Evolutionary conservation across 2,888 invertebrate species (phyloP), one percentile per base, ranked within the genome.

Genomic region (Diogma glabrata): DNA sequence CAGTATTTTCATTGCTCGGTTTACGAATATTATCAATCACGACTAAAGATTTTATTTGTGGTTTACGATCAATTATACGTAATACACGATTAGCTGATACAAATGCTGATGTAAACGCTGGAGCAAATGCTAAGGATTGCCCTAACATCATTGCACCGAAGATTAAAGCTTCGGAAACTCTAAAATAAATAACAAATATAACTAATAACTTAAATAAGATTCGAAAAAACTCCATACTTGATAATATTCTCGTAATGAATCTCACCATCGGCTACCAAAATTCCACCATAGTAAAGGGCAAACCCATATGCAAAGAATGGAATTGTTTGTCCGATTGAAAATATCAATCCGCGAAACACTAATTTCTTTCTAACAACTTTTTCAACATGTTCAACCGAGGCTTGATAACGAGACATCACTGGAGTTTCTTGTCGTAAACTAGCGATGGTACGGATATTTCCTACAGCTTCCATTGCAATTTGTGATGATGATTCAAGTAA

Each of bases 121-220:
- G 86, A 0, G 84, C 84, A 62, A 84, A 87, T 1, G 85, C 84
- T 10, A 86, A 67, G 1, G 85, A 82, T 60, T 86, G 85, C 0
- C 85, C 85, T 65, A 86, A 73, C 82, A 86, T 84, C 82, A 84
- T 84, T 1, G 85, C 79, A 2, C 85, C 86, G 61, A 84, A 84
- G 16, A 87, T 75, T n/a, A 87, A 65, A 1, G 84, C 82, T 62
- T 87, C 86, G 1, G 84, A 83, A 12, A 86, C 84, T 61, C 82
- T 83, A 61, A 5, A 63, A 59, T 47, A 38, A 12, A 47, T 14
- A 3, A 17, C 16, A 38, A 28, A 43, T 23, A 24, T 23, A 12
- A 26, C 16, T 10, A 14, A 16, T 8, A 4, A 14, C 23, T 14
- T 16, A 16, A n/a, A 33, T 30, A 49, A 24, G 12, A 24, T 20